Evolutionary conservation across 2,113 vertebrate species (phyloP).

Genomic region (Felis catus): DNA sequence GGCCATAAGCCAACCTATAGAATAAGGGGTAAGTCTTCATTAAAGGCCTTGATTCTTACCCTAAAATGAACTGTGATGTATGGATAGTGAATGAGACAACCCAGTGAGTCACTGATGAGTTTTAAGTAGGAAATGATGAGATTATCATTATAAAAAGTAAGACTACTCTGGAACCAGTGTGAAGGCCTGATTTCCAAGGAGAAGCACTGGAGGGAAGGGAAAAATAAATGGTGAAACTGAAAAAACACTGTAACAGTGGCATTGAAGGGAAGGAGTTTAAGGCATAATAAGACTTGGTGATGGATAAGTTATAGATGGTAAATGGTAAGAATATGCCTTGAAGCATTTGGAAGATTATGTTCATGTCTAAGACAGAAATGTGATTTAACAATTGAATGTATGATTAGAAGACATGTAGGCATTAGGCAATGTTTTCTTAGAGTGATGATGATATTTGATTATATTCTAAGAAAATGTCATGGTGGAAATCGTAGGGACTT

Average conservation of each 20-base stretch:
- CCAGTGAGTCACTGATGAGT: not conserved
- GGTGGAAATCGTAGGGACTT: not conserved
- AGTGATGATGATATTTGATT: not conserved
- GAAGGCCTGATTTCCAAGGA: not conserved
- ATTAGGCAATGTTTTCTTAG: slow-evolving; percentile 50
- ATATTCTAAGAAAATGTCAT: slow-evolving; percentile 19
- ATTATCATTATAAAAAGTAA: not conserved
- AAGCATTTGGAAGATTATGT: not conserved
- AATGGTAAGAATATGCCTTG: not conserved
- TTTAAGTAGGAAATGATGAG: not conserved
- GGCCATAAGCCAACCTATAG: not conserved
- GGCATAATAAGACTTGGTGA: not conserved
- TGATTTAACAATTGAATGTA: slow-evolving; percentile 16
- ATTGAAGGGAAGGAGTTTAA: not conserved
- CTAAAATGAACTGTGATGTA: not conserved
- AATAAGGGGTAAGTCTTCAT: not conserved
- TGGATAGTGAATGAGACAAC: not conserved
- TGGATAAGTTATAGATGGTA: not conserved
- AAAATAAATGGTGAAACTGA: not conserved
- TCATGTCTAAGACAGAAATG: slow-evolving; percentile 30
- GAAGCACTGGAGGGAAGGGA: not conserved
- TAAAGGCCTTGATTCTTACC: not conserved
- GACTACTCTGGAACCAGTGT: not conserved
- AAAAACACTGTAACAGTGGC: not conserved
- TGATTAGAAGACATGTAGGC: slow-evolving; percentile 3